Percentiles rank a stretch among this genome's conserved stretches.
Evolutionary conservation across 2,888 invertebrate species (phyloP).

Genomic region (Parnassius mnemosyne): DNA sequence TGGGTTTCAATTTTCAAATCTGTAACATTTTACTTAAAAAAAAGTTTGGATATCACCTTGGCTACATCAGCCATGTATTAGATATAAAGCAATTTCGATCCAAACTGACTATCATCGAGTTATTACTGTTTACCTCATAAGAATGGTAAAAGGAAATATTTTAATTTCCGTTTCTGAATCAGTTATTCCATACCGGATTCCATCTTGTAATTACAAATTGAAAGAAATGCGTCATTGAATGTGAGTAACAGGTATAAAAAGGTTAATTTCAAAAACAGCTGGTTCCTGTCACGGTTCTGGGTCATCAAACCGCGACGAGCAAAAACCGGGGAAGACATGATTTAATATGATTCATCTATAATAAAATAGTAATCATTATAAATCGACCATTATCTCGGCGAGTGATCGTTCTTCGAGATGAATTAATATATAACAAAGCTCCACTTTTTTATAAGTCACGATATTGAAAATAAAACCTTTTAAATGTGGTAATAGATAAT

Average conservation of each 20-base stretch:
- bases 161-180: slow-evolving; percentile 20
- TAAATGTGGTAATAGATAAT: too few relatives aligned
- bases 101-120: too few relatives aligned
- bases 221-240: slow-evolving; percentile 23
- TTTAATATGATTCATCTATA: slow-evolving; percentile 63
- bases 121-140: background rate
- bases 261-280: slow-evolving; percentile 21
- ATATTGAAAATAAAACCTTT: slow-evolving; percentile 19
- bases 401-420: slow-evolving; percentile 55
- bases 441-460: slow-evolving; percentile 38
- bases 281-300: slow-evolving; percentile 35
- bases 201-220: slow-evolving; percentile 13
- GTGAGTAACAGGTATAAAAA: slow-evolving; percentile 22
- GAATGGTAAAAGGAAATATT: slow-evolving; percentile 14
- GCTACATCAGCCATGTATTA: too few relatives aligned
- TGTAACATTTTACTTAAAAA: too few relatives aligned
- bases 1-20: too few relatives aligned
- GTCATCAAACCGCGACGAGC: slow-evolving; percentile 40
- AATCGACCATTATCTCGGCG: slow-evolving; percentile 64
- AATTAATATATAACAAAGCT: slow-evolving; percentile 48
- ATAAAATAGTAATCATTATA: slow-evolving; percentile 71
- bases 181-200: slow-evolving; percentile 16
- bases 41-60: too few relatives aligned
- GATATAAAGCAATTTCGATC: too few relatives aligned
- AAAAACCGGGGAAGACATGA: slow-evolving; percentile 48